These are phyloP conservation scores for Eurypyga helias DNA, from an alignment of 2,113 vertebrate species.

Conservation along the genomic window DNA sequence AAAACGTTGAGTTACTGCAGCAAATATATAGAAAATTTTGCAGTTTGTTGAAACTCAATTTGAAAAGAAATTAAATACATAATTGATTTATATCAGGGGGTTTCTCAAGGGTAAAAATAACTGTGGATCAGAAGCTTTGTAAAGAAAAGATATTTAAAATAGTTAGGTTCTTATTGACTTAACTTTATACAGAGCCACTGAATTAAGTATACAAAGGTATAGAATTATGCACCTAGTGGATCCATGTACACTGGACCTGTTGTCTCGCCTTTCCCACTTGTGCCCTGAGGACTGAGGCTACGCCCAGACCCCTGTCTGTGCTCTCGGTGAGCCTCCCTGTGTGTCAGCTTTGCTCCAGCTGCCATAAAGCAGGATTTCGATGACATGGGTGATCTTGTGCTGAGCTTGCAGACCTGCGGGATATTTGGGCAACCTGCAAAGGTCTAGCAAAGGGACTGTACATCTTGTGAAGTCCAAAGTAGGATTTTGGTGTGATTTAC, in stretches of 20 bases:
- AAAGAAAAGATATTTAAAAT: neutral
- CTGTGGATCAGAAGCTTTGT: neutral
- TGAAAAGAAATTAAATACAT: neutral
- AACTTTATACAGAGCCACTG: fast-evolving
- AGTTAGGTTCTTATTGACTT: neutral
- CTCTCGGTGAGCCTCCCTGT: fast-evolving
- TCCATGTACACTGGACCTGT: fast-evolving
- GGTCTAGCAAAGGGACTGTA: neutral
- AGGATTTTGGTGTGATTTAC: neutral
- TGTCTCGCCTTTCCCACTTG: neutral
- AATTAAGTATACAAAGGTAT: neutral
- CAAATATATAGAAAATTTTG: neutral
- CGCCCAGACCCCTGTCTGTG: neutral
- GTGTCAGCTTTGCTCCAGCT: neutral
- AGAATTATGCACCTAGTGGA: neutral
- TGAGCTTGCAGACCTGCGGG: neutral
- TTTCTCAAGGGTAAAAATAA: neutral
- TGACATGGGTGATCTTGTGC: neutral
- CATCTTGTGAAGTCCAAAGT: neutral
- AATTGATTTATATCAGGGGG: neutral
- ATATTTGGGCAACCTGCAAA: fast-evolving
- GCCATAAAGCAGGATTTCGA: neutral
- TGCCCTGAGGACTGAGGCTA: fast-evolving
- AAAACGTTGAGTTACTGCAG: neutral
- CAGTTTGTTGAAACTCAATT: neutral